Base-by-base conservation (phyloP, 2,888 invertebrate genomes). In the Strigamia transsilvanica region DNA sequence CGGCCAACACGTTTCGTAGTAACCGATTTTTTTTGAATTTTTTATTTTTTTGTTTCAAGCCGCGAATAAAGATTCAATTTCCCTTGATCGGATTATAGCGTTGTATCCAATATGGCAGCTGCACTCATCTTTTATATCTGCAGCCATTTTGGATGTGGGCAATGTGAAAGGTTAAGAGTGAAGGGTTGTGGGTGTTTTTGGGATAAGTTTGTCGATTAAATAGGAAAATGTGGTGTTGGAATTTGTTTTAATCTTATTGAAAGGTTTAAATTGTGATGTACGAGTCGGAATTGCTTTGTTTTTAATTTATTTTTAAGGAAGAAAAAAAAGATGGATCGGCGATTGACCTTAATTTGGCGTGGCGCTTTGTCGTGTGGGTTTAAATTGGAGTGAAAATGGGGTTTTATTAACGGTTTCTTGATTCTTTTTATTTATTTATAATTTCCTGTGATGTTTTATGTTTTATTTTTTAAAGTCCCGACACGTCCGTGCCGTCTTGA, bases 381-480 rank as follows among this genome's bases (percentile, higher is more conserved):
- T 56, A 56, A 56, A 56, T 56, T 56, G 21, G 56, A 10, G 18
- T 5, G n/a, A 18, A 56, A 56, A 18, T n/a, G n/a, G n/a, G n/a
- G n/a, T 56, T 56, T 56, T 56, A n/a, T 56, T 56, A 56, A 56
- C 56, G 15, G 46, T 56, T 56, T n/a, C 18, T 56, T 56, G 56
- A 56, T 56, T 56, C 56, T 56, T 56, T 56, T 56, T 18, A 56
- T 56, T 56, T 56, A 56, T 56, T 56, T 56, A 56, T 56, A 56
- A 56, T 56, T 56, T 56, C 56, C 56, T 56, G 56, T 56, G n/a
- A 56, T 56, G 18, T 18, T 56, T 38, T 18, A 18, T 18, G 18
- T 18, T 56, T 18, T 56, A 1, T 1, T n/a, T 56, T 56, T 56
- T 18, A 56, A 56, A 56, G 56, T 56, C 56, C 0, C 56, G 18